Conservation (phyloP, 2,113 vertebrate species). For the Myrmecophaga tridactyla region DNA sequence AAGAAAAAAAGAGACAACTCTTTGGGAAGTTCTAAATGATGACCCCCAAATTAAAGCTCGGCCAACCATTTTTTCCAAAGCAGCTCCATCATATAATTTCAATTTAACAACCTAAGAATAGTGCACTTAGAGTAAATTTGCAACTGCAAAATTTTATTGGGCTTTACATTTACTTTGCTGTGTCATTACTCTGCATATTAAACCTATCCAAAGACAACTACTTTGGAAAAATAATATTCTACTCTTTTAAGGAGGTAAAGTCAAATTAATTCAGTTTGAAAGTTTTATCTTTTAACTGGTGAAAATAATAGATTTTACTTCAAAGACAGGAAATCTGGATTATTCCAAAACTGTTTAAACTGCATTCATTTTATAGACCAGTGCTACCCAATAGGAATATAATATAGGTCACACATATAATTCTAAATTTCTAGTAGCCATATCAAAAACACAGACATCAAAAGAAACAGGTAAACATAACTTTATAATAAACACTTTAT, state of each 20-base stretch:
- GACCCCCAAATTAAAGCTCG: neutral
- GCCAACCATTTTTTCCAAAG: neutral
- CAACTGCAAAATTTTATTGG: neutral
- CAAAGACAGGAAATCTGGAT: neutral
- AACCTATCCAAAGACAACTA: neutral
- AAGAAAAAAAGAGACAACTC: neutral
- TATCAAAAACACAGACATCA: neutral
- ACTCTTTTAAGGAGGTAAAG: neutral
- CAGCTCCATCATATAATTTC: neutral
- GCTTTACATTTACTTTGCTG: neutral
- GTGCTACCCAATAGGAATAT: neutral
- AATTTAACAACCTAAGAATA: neutral
- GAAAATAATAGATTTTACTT: neutral
- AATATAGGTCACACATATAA: neutral
- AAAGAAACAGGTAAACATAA: neutral
- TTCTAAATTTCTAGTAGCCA: neutral
- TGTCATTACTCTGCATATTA: neutral
- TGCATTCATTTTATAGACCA: neutral
- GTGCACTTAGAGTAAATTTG: neutral
- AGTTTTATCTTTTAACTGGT: neutral
- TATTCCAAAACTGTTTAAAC: neutral
- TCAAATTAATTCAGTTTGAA: neutral
- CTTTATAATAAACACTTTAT: neutral
- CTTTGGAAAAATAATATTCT: neutral
- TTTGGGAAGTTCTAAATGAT: neutral